Base-by-base conservation (phyloP, 2,797 vertebrate species). In the Manis javanica region DNA sequence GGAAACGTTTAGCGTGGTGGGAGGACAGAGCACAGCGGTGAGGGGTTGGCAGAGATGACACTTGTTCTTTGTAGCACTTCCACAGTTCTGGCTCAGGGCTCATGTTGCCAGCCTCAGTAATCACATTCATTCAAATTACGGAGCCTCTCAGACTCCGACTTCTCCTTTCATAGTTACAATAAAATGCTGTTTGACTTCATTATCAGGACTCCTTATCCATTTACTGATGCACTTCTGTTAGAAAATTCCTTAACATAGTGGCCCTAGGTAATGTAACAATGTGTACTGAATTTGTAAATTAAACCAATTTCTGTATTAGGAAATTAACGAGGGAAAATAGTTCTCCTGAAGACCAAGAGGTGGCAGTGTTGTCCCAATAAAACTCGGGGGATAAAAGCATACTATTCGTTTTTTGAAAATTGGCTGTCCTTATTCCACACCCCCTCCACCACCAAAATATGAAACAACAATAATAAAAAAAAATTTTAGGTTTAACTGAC, bases 341-440 rank as follows among this genome's bases (percentile, higher is more conserved):
- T 84, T 93, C 51, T 75, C 74, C 55, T 37, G 19, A 77, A 61
- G 51, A 81, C 93, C 93, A 86, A 55, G 15, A 90, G 91, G 29
- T 77, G 85, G 96, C 91, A 72, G 34, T 82, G 42, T 84, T 75
- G 75, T 71, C 81, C 34, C 0, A 0, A 64, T 13, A 61, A 91
- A 57, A 61, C 5, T 57, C 2, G 4, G 19, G 9, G 16, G 78
- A 31, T 29, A 31, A 4, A 59, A 10, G 13, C 46, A 16, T 1
- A 12, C 8, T 57, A 13, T 18, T 6, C 11, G 5, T 85, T 90
- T 46, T 75, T 34, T 61, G 46, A 83, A 75, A 77, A 86, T 14
- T n/a, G 53, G 46, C 16, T 13, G 19, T 71, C 24, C 19, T 94
- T 57, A 87, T 63, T 55, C 39, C 42, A 68, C 3, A 31, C 5